Base-by-base conservation (phyloP, 1,140 invertebrate species). In the Babylonia areolata region DNA sequence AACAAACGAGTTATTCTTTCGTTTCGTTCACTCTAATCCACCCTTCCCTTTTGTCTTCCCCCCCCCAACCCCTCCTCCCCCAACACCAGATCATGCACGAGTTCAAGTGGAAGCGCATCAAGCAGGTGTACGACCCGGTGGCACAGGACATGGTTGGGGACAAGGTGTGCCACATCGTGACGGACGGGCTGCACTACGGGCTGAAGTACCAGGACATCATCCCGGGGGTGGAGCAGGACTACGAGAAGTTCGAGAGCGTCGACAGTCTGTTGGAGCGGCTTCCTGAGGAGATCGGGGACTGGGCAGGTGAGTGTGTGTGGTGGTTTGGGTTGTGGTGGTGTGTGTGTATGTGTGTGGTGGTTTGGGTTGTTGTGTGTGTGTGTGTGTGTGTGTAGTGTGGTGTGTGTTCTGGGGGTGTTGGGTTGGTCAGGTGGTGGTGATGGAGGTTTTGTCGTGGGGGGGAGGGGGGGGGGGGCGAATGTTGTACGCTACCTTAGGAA, bases 121-220 rank as follows among this genome's bases (percentile, higher is more conserved):
- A 96, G 79, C 93, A 97, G 64, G 94, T 97, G 90, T 97, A 96
- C 90, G 96, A 97, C 87, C 96, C 96, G 2, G 95, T 96, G 69
- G 96, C 96, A 0, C 96, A 96, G 39, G 51, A 58, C 9, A 54
- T 92, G 42, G 86, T 91, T 11, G 88, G 90, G 92, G 95, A 77
- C 92, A 95, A 89, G 93, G 97, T 96, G 54, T 93, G 93, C 82
- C 88, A 90, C 80, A 88, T 93, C 37, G 88, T 89, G 15, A 77
- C 89, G 2, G 86, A 88, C 73, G 90, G 89, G 12, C 51, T 93
- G 6, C 90, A 92, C 73, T 89, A 90, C 73, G 90, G 87, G 12
- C 42, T 91, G 2, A 51, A 77, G 37, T 75, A 35, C 6, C 86
- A 84, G 73, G 54, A 12, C 20, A n/a, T 58, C 33, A 77, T 83